phyloP scores from a whole-genome alignment of 2,113 vertebrate species.

The Odobenus rosmarus region DNA sequence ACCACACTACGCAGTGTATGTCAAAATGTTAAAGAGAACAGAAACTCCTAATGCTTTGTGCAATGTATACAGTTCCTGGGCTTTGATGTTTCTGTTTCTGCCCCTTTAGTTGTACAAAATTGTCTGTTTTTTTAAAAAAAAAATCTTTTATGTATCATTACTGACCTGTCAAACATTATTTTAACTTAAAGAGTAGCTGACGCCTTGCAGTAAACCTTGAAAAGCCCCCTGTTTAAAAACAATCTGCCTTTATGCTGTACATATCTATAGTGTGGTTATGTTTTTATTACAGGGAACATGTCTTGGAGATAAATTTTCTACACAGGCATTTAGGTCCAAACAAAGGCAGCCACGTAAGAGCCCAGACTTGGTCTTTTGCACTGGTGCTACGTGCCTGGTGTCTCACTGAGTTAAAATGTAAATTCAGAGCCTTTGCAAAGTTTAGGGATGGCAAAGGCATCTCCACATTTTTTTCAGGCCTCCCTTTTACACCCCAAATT shows the following conservation, averaged over 20 bases:
- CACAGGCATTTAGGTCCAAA: neutral
- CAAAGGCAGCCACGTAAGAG: neutral
- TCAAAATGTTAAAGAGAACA: constrained; percentile 86
- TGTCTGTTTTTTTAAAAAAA: constrained; percentile 73
- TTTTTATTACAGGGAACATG: constrained; percentile 23
- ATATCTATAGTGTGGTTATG: neutral
- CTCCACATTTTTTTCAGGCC: neutral
- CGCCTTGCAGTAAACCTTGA: constrained; percentile 68
- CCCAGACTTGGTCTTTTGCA: neutral
- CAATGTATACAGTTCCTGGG: constrained; percentile 82
- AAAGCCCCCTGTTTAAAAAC: constrained; percentile 71
- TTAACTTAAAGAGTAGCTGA: constrained; percentile 80
- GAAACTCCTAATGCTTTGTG: constrained; percentile 83
- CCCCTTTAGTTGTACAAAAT: constrained; percentile 84
- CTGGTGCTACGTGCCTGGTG: neutral
- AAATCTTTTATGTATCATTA: constrained; percentile 82
- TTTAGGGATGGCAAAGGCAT: neutral
- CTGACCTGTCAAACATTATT: constrained; percentile 87
- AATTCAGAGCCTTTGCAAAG: neutral
- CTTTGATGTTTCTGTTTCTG: constrained; percentile 86
- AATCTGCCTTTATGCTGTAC: constrained; percentile 31
- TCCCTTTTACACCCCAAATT: neutral
- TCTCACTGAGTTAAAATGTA: neutral
- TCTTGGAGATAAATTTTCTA: neutral
- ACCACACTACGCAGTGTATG: constrained; percentile 81